Evolutionary conservation across 2,113 vertebrate species (phyloP).

Genomic region (Corapipo altera): DNA sequence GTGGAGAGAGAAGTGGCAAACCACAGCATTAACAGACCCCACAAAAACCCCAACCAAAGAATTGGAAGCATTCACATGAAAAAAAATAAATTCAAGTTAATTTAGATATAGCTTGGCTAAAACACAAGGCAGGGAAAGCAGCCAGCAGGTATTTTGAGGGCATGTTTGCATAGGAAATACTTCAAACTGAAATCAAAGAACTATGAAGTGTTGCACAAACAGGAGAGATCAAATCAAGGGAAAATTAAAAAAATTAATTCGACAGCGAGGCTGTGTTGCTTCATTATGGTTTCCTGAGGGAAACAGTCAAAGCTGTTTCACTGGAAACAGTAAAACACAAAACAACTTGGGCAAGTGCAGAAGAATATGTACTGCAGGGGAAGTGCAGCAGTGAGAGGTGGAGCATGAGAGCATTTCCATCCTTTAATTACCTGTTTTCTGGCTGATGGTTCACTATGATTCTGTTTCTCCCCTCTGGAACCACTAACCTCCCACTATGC

Average conservation of each 20-base stretch:
- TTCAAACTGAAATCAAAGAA: neutral
- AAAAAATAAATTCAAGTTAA: neutral
- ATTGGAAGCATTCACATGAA: neutral
- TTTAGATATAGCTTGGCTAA: neutral
- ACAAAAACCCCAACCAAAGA: neutral
- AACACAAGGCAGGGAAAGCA: neutral
- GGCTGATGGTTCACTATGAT: neutral
- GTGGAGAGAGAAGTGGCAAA: neutral
- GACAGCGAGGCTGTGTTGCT: neutral
- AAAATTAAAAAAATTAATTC: neutral
- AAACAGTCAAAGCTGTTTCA: neutral
- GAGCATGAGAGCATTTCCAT: neutral
- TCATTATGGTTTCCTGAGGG: neutral
- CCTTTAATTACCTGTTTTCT: neutral
- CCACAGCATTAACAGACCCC: neutral
- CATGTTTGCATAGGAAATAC: neutral
- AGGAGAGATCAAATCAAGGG: neutral
- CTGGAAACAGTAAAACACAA: neutral
- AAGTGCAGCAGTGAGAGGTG: neutral
- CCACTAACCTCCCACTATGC: neutral
- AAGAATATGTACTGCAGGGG: neutral
- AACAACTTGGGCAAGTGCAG: neutral
- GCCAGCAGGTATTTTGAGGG: neutral
- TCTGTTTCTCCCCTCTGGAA: neutral
- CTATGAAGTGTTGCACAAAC: accelerated